Conservation (phyloP, 1,140 invertebrate species). For the Penaeus japonicus region DNA sequence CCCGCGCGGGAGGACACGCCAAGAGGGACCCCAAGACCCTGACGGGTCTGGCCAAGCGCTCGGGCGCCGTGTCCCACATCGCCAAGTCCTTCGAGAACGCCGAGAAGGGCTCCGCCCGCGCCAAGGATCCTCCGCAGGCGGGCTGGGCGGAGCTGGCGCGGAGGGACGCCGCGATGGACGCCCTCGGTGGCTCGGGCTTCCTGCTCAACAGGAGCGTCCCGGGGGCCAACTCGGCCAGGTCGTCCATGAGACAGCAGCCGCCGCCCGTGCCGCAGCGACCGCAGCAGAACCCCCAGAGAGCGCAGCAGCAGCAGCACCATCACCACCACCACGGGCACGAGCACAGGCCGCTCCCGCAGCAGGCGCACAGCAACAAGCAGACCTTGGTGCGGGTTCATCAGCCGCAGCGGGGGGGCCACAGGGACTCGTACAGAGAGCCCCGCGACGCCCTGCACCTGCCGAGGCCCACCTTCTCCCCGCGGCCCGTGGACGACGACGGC, state of each 20-base stretch:
- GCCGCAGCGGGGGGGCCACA: too few relatives aligned
- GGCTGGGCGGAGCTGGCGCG: too few relatives aligned
- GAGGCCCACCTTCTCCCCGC: too few relatives aligned
- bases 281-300: not conserved
- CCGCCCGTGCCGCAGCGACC: not conserved
- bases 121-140: too few relatives aligned
- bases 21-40: conserved; percentile 36
- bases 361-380: not conserved
- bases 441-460: too few relatives aligned
- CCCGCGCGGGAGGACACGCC: too few relatives aligned
- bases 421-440: too few relatives aligned
- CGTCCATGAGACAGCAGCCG: not conserved
- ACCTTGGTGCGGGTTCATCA: too few relatives aligned
- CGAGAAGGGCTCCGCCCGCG: not conserved
- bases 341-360: not conserved
- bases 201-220: not conserved
- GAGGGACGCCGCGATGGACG: not conserved
- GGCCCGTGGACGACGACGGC: not conserved
- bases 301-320: not conserved
- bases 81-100: conserved; percentile 33
- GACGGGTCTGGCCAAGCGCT: conserved; percentile 19
- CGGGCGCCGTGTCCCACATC: conserved; percentile 33
- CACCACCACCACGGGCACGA: not conserved
- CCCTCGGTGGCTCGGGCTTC: not conserved
- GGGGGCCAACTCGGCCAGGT: not conserved